Evolutionary conservation across 2,113 vertebrate genomes (phyloP).

Genomic region (Mola mola): DNA sequence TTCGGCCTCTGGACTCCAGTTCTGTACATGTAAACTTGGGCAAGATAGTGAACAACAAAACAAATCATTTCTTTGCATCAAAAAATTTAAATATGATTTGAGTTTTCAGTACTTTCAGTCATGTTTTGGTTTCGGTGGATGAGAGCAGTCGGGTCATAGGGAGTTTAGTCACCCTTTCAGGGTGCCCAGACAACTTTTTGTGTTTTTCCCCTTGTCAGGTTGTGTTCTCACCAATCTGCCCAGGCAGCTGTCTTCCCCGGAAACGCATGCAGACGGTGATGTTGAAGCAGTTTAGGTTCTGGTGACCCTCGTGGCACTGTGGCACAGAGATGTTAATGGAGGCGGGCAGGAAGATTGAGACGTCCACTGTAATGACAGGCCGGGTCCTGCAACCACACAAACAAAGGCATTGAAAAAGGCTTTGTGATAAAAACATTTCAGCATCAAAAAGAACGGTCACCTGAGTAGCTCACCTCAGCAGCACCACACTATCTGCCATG

Average conservation of each 20-base stretch:
- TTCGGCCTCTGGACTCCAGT: too few species aligned
- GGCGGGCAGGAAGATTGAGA: conserved; percentile 87
- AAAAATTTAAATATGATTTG: too few species aligned
- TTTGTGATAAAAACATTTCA: neutral
- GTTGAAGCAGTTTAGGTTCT: conserved; percentile 90
- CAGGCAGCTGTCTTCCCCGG: conserved; percentile 88
- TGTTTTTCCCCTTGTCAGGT: too few species aligned
- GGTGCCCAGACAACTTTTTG: too few species aligned
- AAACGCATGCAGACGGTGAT: conserved; percentile 89
- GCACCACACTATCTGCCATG: conserved; percentile 91
- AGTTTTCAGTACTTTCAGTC: too few species aligned
- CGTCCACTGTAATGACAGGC: conserved; percentile 91
- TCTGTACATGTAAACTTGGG: too few species aligned
- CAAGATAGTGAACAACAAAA: too few species aligned
- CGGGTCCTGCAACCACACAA: conserved; percentile 83
- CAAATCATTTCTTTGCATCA: too few species aligned
- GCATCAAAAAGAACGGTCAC: neutral
- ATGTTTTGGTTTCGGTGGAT: too few species aligned
- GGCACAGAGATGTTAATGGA: conserved; percentile 97
- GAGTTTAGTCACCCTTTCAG: neutral
- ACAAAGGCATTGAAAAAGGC: conserved; percentile 12
- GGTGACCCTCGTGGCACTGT: conserved; percentile 91
- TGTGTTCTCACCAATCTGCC: conserved; percentile 88
- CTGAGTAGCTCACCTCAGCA: conserved; percentile 88
- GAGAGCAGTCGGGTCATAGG: too few species aligned